These are phyloP conservation scores for Hydrotaea diabolus DNA, from an alignment of 2,888 invertebrate species.

Conservation along the genomic window DNA sequence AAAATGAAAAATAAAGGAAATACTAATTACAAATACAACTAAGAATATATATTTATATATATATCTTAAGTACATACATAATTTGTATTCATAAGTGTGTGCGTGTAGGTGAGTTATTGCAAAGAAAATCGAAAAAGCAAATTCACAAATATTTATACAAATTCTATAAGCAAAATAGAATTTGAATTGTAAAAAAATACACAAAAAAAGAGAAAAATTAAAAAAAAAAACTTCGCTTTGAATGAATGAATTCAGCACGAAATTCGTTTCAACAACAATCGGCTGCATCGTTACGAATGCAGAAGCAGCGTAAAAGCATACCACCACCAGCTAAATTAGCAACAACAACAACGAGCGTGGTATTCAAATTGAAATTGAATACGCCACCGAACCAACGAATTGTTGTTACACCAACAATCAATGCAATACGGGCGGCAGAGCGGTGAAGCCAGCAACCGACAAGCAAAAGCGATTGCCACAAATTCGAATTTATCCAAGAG, in stretches of 20 bases:
- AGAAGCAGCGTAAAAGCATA: slow-evolving; percentile 33
- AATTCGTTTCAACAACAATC: too few relatives aligned
- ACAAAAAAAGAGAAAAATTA: background rate
- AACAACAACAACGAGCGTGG: slow-evolving; percentile 20
- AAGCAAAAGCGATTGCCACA: background rate
- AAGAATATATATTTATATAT: background rate
- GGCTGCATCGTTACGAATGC: too few relatives aligned
- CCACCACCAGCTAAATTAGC: slow-evolving; percentile 44
- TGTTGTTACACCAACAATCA: slow-evolving; percentile 39
- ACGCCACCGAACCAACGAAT: slow-evolving; percentile 44
- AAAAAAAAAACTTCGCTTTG: background rate
- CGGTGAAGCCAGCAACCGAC: slow-evolving; percentile 1
- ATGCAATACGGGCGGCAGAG: slow-evolving; percentile 25
- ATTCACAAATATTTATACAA: slow-evolving; percentile 24
- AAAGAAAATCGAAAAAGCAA: slow-evolving; percentile 7
- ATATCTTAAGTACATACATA: background rate
- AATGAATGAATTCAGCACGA: slow-evolving; percentile 22
- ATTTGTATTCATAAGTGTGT: slow-evolving; percentile 52
- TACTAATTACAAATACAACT: background rate
- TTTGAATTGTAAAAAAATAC: slow-evolving; percentile 47
- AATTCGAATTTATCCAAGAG: slow-evolving; percentile 9
- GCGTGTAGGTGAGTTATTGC: slow-evolving; percentile 11
- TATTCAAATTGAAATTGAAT: slow-evolving; percentile 52
- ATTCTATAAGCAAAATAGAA: slow-evolving; percentile 56
- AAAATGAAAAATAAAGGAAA: background rate